Conservation (phyloP, 2,888 invertebrate species). For the Nasonia oneida region DNA sequence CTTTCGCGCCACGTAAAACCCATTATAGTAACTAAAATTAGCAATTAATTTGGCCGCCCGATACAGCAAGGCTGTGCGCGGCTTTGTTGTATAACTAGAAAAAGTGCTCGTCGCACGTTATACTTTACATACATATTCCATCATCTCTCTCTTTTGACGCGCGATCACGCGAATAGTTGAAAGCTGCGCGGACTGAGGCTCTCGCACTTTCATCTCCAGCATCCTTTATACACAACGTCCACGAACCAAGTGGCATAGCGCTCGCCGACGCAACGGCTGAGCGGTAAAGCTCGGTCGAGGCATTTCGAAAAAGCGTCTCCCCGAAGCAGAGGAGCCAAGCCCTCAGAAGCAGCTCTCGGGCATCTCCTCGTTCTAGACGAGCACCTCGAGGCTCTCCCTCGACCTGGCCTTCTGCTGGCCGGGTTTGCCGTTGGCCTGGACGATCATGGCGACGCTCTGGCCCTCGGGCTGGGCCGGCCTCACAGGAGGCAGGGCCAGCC, state of each 20-base stretch:
- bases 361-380: slow-evolving; percentile 70
- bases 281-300: not conserved
- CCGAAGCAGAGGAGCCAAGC: not conserved
- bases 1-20: not conserved
- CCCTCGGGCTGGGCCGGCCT: slow-evolving; percentile 60
- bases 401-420: slow-evolving; percentile 75
- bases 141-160: not conserved
- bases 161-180: not conserved
- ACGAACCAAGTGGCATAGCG: not conserved
- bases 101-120: not conserved
- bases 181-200: not conserved
- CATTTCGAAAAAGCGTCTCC: not conserved
- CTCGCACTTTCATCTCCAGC: not conserved
- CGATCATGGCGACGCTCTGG: slow-evolving; percentile 76
- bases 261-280: not conserved
- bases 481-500: slow-evolving; percentile 80
- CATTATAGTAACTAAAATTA: not conserved
- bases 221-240: not conserved
- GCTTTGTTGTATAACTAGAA: not conserved
- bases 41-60: not conserved
- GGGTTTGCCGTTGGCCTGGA: slow-evolving; percentile 70
- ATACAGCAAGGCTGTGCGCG: not conserved
- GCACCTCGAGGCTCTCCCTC: slow-evolving; percentile 77
- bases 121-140: not conserved
- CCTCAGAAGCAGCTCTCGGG: slow-evolving; percentile 26